These are phyloP conservation scores for Drosophila putrida DNA, from an alignment of 2,888 invertebrate genomes.

Conservation along the genomic window DNA sequence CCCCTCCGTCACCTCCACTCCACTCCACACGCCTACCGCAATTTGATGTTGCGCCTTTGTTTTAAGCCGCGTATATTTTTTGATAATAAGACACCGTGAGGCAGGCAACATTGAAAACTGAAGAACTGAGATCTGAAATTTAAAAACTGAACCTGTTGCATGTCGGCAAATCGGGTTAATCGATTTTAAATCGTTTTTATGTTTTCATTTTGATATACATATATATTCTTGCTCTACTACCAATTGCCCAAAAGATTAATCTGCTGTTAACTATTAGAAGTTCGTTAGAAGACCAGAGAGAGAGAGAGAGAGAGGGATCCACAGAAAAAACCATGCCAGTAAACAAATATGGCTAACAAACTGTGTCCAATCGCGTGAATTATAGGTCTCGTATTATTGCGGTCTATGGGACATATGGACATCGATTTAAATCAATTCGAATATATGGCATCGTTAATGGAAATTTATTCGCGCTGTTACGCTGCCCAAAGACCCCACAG, in stretches of 20 bases:
- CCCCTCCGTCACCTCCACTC: constrained; percentile 26
- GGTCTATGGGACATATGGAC: constrained; percentile 68
- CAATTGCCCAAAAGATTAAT: constrained; percentile 65
- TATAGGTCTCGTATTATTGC: constrained; percentile 69
- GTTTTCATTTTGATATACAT: constrained; percentile 82
- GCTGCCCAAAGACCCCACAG: constrained; percentile 44
- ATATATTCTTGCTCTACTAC: constrained; percentile 1
- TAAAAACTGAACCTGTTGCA: constrained; percentile 79
- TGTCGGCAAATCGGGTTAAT: constrained; percentile 84
- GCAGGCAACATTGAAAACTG: constrained; percentile 7
- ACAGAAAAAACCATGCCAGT: neutral
- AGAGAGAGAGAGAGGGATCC: no score
- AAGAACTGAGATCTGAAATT: no score
- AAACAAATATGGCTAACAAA: constrained; percentile 4
- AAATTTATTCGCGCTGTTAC: constrained; percentile 79
- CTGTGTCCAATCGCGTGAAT: constrained; percentile 60
- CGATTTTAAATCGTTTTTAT: constrained; percentile 85
- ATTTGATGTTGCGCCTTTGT: constrained; percentile 77
- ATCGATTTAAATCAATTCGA: constrained; percentile 83
- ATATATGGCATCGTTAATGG: constrained; percentile 81
- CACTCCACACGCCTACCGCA: neutral
- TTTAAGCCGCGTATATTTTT: constrained; percentile 68
- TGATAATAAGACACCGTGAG: constrained; percentile 70
- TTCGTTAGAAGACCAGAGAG: constrained; percentile 55
- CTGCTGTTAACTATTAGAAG: constrained; percentile 74